A percentile compares a stretch with the other conserved stretches of the same genome.
Evolutionary conservation across 2,797 vertebrate species (phyloP).

Genomic region (Sebastes taczanowskii): DNA sequence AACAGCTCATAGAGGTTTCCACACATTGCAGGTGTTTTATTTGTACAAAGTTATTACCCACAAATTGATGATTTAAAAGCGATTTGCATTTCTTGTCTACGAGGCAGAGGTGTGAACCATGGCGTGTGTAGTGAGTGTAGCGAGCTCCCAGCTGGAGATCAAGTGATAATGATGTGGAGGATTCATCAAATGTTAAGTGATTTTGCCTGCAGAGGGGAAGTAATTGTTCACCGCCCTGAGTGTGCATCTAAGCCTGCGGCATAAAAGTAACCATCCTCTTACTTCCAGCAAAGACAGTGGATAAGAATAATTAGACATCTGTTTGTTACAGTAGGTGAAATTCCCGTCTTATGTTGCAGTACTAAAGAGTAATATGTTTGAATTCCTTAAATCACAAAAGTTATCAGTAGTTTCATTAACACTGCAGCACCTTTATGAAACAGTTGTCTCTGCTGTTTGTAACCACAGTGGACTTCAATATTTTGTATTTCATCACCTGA

Average conservation of each 20-base stretch:
- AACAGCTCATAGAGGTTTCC: background rate
- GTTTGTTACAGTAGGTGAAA: background rate
- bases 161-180: constrained; percentile 38
- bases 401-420: background rate
- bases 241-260: background rate
- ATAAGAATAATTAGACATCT: background rate
- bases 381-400: background rate
- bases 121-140: constrained; percentile 4
- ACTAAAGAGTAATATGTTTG: background rate
- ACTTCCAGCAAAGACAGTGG: background rate
- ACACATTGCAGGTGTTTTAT: constrained; percentile 17
- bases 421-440: background rate
- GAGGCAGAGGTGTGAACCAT: constrained; percentile 1
- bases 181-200: constrained; percentile 45
- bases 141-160: constrained; percentile 17
- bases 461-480: background rate
- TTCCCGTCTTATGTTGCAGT: background rate
- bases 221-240: constrained; percentile 11
- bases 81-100: constrained; percentile 10
- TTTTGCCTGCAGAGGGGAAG: constrained; percentile 14
- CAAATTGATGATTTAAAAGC: constrained; percentile 14
- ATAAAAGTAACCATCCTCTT: constrained; percentile 7
- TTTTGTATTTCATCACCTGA: background rate
- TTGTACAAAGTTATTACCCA: constrained; percentile 1
- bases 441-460: background rate